These are phyloP conservation scores for Ceryle rudis DNA, from an alignment of 2,797 vertebrate species.

Conservation along the genomic window DNA sequence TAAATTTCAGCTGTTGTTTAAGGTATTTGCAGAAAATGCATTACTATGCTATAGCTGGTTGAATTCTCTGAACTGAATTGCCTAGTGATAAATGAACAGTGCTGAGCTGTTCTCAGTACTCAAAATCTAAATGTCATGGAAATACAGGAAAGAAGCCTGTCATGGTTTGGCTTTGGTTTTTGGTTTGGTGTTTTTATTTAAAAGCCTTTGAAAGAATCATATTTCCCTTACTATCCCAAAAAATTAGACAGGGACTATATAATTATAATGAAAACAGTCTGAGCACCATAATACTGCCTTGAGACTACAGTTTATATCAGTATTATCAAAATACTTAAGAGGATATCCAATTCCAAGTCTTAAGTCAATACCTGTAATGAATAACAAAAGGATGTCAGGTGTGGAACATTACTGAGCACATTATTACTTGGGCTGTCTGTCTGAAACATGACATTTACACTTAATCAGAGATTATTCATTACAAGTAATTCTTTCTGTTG, in stretches of 20 bases:
- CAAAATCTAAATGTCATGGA: not conserved
- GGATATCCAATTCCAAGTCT: not conserved
- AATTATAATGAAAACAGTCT: not conserved
- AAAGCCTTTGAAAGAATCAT: not conserved
- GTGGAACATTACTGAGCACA: not conserved
- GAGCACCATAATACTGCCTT: not conserved
- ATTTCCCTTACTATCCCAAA: not conserved
- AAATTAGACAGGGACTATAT: not conserved
- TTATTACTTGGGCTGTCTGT: not conserved
- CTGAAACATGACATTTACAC: not conserved
- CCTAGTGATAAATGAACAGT: not conserved
- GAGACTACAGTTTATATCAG: not conserved
- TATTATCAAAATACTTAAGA: not conserved
- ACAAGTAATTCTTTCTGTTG: not conserved
- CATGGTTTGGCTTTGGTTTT: not conserved
- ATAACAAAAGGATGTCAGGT: not conserved
- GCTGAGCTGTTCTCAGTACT: not conserved
- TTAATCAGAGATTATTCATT: not conserved
- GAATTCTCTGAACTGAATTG: not conserved
- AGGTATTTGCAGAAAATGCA: not conserved
- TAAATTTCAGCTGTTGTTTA: not conserved
- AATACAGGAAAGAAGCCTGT: not conserved
- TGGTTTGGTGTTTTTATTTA: not conserved
- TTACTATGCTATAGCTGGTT: not conserved
- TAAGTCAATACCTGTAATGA: not conserved